Base-by-base conservation (phyloP, 2,797 vertebrate species). In the Acipenser oxyrinchus region DNA sequence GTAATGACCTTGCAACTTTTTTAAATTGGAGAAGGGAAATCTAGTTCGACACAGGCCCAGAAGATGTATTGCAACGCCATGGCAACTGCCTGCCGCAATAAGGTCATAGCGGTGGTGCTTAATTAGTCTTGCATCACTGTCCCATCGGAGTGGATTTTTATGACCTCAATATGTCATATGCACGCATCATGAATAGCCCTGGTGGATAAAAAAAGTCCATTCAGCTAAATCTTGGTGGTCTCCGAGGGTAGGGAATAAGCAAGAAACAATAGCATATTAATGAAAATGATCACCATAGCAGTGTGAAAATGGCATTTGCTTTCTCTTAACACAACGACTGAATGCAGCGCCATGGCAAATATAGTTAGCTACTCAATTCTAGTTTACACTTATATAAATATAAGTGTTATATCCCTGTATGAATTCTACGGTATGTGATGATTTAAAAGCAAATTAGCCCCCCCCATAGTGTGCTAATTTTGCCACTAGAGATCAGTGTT, bases 401-500 rank as follows among this genome's bases (percentile, higher is more conserved):
- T n/a, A n/a, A n/a, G n/a, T n/a, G n/a, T n/a, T n/a, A n/a, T n/a
- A n/a, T n/a, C n/a, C n/a, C n/a, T n/a, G n/a, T n/a, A n/a, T n/a
- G n/a, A n/a, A n/a, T n/a, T n/a, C n/a, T n/a, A n/a, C n/a, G n/a
- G n/a, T n/a, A n/a, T n/a, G n/a, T n/a, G n/a, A n/a, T n/a, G n/a
- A n/a, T n/a, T n/a, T n/a, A n/a, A n/a, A n/a, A n/a, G n/a, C n/a
- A n/a, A n/a, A n/a, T n/a, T n/a, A n/a, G n/a, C n/a, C n/a, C n/a
- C n/a, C n/a, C n/a, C n/a, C n/a, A n/a, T n/a, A 37, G 5, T 37
- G 37, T 37, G 37, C 37, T 37, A 51, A 66, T 67, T 69, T 63
- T 48, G 72, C 89, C 95, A 88, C 92, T 86, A 95, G 95, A 91
- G 94, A 89, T 92, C 94, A 95, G 90, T 91, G 83, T 95, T 93